Evolutionary conservation across 2,113 vertebrate genomes (phyloP).

Genomic region (Takifugu flavidus): DNA sequence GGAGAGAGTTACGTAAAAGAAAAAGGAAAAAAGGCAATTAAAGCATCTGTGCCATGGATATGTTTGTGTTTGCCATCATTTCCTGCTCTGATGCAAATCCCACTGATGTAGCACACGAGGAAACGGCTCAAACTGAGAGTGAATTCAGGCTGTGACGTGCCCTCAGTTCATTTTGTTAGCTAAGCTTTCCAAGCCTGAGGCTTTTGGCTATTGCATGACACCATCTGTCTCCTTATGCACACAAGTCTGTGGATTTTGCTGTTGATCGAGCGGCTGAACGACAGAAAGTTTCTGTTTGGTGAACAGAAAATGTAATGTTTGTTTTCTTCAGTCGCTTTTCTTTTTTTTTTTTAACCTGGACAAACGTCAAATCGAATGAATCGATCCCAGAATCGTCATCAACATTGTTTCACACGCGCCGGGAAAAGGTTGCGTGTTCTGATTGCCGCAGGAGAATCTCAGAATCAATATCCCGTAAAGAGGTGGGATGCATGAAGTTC

Average conservation of each 20-base stretch:
- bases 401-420: no score
- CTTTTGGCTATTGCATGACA: slow-evolving; percentile 43
- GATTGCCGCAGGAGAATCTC: not conserved
- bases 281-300: slow-evolving; percentile 6
- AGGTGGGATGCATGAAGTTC: slow-evolving; percentile 7
- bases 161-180: slow-evolving; percentile 35
- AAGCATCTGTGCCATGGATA: not conserved
- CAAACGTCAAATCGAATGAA: not conserved
- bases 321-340: not conserved
- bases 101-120: slow-evolving; percentile 20
- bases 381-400: no score
- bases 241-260: slow-evolving; percentile 28
- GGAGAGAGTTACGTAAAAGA: not conserved
- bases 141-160: slow-evolving; percentile 31
- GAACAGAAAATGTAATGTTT: not conserved
- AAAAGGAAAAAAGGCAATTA: not conserved
- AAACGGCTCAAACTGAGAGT: slow-evolving; percentile 10
- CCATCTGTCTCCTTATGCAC: slow-evolving; percentile 53
- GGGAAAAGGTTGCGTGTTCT: no score
- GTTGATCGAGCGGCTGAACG: slow-evolving; percentile 15
- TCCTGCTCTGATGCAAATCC: slow-evolving; percentile 19
- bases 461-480: slow-evolving; percentile 1
- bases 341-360: not conserved
- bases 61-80: slow-evolving; percentile 15
- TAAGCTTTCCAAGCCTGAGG: slow-evolving; percentile 41